phyloP scores from a whole-genome alignment of 2,797 vertebrate genomes.

The Etheostoma nigrum region DNA sequence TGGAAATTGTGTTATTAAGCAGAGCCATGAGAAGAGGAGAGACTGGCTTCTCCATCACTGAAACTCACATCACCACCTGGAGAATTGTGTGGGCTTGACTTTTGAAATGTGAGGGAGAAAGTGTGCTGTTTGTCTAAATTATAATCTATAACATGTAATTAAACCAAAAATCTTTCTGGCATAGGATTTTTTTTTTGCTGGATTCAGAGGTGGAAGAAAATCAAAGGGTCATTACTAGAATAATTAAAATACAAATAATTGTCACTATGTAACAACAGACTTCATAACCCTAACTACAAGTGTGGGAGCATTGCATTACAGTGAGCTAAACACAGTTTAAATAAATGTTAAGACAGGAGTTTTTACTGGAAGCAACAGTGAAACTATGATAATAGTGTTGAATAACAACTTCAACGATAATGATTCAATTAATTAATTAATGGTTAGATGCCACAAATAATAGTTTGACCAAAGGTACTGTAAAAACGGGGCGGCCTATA shows the following conservation, averaged over 20 bases:
- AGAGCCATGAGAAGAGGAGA: slow-evolving; percentile 30
- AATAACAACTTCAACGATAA: not conserved
- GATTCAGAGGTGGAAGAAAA: not conserved
- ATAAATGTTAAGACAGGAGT: not conserved
- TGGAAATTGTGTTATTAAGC: slow-evolving; percentile 42
- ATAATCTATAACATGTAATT: slow-evolving; percentile 1
- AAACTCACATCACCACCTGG: slow-evolving; percentile 20
- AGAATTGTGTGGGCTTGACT: not conserved
- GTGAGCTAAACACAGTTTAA: no score
- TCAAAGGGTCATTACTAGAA: not conserved
- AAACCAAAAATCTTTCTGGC: not conserved
- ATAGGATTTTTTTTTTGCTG: not conserved
- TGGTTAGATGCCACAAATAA: not conserved
- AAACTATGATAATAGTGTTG: not conserved
- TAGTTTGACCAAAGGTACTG: not conserved
- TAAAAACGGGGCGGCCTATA: not conserved
- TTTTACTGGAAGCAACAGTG: not conserved
- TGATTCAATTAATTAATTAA: not conserved
- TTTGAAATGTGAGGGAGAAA: slow-evolving; percentile 6
- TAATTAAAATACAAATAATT: not conserved
- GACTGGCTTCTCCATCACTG: slow-evolving; percentile 42
- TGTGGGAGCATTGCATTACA: not conserved
- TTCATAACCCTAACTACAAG: not conserved
- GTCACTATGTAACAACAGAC: not conserved
- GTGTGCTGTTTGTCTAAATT: not conserved